Percentiles rank a stretch among this genome's conserved stretches.
These are phyloP conservation scores for Andrena bicolor DNA, from an alignment of 2,888 invertebrate species.

Conservation along the genomic window DNA sequence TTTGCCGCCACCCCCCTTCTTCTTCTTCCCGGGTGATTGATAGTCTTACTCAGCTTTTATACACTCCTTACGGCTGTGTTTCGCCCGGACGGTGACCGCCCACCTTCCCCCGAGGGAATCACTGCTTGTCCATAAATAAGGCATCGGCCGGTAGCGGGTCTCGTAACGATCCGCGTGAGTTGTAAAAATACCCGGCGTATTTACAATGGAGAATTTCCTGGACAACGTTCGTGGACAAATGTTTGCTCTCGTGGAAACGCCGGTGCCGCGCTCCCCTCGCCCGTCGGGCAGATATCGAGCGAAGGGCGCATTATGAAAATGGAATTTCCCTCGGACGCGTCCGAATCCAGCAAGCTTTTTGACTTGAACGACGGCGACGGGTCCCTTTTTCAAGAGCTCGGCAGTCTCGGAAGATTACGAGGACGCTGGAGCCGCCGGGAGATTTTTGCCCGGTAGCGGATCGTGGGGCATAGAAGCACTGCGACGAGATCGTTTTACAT, in stretches of 20 bases:
- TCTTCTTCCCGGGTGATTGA: conserved; percentile 62
- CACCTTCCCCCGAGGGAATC: conserved; percentile 8
- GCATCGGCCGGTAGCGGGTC: not conserved
- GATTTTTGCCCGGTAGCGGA: conserved; percentile 23
- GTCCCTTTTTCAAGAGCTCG: not conserved
- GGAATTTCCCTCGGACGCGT: conserved; percentile 46
- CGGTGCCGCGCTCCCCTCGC: not conserved
- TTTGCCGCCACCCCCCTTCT: not conserved
- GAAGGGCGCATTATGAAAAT: conserved; percentile 52
- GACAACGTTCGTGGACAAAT: conserved; percentile 47
- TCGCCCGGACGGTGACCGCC: conserved; percentile 20
- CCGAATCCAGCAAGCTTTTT: conserved; percentile 31
- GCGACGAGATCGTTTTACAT: not conserved
- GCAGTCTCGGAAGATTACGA: conserved; percentile 34
- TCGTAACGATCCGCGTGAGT: conserved; percentile 41
- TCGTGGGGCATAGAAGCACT: not conserved
- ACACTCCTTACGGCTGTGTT: conserved; percentile 33
- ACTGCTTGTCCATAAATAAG: conserved; percentile 37
- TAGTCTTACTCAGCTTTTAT: conserved; percentile 37
- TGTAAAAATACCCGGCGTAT: conserved; percentile 43
- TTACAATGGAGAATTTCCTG: conserved; percentile 34
- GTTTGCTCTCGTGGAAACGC: conserved; percentile 37
- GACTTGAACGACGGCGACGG: not conserved
- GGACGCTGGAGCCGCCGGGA: conserved; percentile 20
- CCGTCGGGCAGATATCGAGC: conserved; percentile 3